Base-by-base conservation (phyloP, 1,140 invertebrate genomes). In the Venturia canescens region DNA sequence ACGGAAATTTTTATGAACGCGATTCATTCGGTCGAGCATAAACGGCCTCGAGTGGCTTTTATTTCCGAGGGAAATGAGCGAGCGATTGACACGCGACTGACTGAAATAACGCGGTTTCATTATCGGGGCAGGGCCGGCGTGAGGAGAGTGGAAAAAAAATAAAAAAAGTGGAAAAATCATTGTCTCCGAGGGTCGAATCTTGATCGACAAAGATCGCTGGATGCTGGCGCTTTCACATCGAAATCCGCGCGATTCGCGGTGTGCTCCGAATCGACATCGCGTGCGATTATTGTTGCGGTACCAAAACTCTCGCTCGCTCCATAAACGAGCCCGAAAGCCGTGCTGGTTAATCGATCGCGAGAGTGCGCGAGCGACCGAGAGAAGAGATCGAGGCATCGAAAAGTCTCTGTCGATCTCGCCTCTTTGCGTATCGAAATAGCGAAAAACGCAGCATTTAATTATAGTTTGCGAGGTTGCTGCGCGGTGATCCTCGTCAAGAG, bases 361-460 rank as follows among this genome's bases (percentile, higher is more conserved):
- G 0, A 53, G 50, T 53, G 50, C 50, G 11, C 1, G 50, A 21
- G 16, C 50, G 50, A 53, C n/a, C n/a, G n/a, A 53, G 50, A 44
- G 5, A 11, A 44, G 66, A 21, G 76, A 76, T 38, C 34, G 44
- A 76, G 38, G 34, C 48, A 60, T 76, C 50, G 66, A 26, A 21
- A 60, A 60, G 29, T 27, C 60, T 23, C n/a, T n/a, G 23, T 23
- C 75, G 79, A 80, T 82, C 74, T 67, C 60, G 69, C 5, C 18
- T 77, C n/a, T n/a, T n/a, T n/a, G n/a, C n/a, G 75, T 77, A 77
- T 77, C 75, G 75, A 77, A 77, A 79, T 74, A 66, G 78, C 83
- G 78, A 84, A 84, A 84, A 84, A 82, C 80, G 82, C 78, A 81
- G 75, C 78, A 84, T 84, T 84, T 84, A 84, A 84, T 84, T 84